phyloP scores from a whole-genome alignment of 2,888 invertebrate genomes.

The Dynastes grantii region DNA sequence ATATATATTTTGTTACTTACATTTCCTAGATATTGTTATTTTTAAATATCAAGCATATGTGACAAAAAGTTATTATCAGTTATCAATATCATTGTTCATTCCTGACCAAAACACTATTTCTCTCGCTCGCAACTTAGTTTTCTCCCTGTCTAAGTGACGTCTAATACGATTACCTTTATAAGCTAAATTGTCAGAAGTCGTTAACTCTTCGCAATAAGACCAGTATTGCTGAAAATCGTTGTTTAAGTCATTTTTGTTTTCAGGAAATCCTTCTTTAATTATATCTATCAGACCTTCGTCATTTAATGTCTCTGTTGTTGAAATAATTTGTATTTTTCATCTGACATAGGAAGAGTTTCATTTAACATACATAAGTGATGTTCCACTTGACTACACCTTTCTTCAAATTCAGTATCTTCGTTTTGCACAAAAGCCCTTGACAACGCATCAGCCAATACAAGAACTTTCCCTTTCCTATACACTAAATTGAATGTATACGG shows the following conservation, averaged over 20 bases:
- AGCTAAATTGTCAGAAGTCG: conserved; percentile 48
- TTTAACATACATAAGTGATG: background rate
- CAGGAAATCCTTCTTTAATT: background rate
- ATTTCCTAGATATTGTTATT: too few species aligned
- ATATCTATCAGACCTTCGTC: background rate
- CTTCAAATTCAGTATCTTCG: conserved; percentile 6
- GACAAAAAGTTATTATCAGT: too few species aligned
- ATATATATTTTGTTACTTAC: too few species aligned
- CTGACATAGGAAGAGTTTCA: background rate
- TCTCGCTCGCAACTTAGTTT: conserved; percentile 56
- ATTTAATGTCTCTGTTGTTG: background rate
- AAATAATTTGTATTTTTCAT: background rate
- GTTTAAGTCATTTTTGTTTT: background rate
- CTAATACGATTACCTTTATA: conserved; percentile 52
- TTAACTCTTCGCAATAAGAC: conserved; percentile 49
- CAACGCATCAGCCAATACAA: conserved; percentile 17
- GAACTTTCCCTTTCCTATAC: conserved; percentile 17
- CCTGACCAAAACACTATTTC: conserved; percentile 58
- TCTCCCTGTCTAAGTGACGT: conserved; percentile 59
- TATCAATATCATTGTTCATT: conserved; percentile 29
- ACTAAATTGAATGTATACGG: conserved; percentile 14
- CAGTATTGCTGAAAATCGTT: background rate
- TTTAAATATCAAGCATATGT: too few species aligned
- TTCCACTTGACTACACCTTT: background rate
- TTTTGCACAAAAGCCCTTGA: conserved; percentile 2